Conservation (phyloP, 2,888 invertebrate species). For the Buathra laborator region DNA sequence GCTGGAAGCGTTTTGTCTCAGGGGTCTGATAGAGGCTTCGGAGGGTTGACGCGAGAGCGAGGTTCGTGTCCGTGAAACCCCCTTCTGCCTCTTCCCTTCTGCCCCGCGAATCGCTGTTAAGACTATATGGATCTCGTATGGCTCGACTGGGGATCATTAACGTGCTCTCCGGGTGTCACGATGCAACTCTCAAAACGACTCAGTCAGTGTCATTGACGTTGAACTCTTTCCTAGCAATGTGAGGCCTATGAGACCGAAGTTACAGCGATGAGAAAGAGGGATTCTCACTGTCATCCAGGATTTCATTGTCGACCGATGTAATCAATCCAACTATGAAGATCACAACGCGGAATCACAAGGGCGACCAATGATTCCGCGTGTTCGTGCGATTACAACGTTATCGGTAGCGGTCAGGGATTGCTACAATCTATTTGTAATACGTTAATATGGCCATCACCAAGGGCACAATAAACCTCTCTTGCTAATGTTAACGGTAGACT, state of each 20-base stretch:
- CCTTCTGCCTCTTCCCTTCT: constrained; percentile 29
- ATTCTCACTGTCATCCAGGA: neutral
- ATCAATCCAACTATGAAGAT: neutral
- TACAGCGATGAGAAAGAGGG: neutral
- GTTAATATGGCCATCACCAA: neutral
- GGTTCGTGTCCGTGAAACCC: constrained; percentile 48
- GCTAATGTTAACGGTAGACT: constrained; percentile 30
- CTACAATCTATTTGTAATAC: constrained; percentile 2
- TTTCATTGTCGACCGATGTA: neutral
- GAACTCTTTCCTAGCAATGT: constrained; percentile 49
- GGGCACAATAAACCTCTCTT: neutral
- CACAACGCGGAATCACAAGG: neutral
- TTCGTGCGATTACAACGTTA: constrained; percentile 30
- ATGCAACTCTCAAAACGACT: constrained; percentile 32
- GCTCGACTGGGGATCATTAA: constrained; percentile 66
- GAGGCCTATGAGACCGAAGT: neutral
- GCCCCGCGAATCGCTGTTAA: constrained; percentile 40
- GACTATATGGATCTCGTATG: constrained; percentile 59
- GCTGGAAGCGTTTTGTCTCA: constrained; percentile 80
- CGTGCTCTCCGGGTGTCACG: constrained; percentile 45
- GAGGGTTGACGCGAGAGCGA: constrained; percentile 53
- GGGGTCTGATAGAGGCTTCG: constrained; percentile 59
- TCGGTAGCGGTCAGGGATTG: neutral
- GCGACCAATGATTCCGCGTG: constrained; percentile 17
- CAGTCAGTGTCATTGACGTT: constrained; percentile 59